Conservation (phyloP, 2,888 invertebrate species). For the Drosophila quasianomalipes region DNA sequence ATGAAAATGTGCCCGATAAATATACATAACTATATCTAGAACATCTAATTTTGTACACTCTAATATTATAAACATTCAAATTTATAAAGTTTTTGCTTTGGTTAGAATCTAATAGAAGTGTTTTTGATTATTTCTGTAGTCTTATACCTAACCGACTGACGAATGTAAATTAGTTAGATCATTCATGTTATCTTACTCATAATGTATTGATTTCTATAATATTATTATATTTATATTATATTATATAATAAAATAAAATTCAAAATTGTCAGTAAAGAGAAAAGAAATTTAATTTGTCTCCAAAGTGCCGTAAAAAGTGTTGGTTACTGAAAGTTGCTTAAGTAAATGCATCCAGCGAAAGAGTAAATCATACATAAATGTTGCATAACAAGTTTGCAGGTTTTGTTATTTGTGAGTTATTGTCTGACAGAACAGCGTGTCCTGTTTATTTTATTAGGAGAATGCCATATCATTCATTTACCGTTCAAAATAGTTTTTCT, state of each 20-base stretch:
- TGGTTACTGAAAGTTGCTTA: neutral
- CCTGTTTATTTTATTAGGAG: slow-evolving; percentile 53
- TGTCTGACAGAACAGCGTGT: slow-evolving; percentile 54
- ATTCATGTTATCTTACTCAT: neutral
- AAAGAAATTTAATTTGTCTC: neutral
- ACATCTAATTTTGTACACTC: neutral
- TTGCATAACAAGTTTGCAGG: slow-evolving; percentile 55
- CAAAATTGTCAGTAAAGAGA: neutral
- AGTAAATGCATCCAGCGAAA: slow-evolving; percentile 1
- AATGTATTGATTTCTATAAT: neutral
- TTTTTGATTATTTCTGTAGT: neutral
- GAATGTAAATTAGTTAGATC: neutral
- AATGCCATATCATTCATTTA: slow-evolving; percentile 32
- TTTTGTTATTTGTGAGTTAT: slow-evolving; percentile 49
- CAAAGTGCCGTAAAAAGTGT: neutral
- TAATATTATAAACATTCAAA: neutral
- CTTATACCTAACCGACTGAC: too few species aligned
- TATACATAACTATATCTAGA: neutral
- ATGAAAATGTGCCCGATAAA: neutral
- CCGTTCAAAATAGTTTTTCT: slow-evolving; percentile 35
- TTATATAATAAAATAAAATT: neutral
- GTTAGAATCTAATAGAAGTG: neutral
- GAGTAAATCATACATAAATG: slow-evolving; percentile 20
- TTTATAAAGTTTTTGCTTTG: neutral
- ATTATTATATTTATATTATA: too few species aligned